Percentiles rank a stretch among this genome's conserved stretches.
These are phyloP conservation scores for Plectus sambesii DNA, from an alignment of 1,140 invertebrate species.

Conservation along the genomic window DNA sequence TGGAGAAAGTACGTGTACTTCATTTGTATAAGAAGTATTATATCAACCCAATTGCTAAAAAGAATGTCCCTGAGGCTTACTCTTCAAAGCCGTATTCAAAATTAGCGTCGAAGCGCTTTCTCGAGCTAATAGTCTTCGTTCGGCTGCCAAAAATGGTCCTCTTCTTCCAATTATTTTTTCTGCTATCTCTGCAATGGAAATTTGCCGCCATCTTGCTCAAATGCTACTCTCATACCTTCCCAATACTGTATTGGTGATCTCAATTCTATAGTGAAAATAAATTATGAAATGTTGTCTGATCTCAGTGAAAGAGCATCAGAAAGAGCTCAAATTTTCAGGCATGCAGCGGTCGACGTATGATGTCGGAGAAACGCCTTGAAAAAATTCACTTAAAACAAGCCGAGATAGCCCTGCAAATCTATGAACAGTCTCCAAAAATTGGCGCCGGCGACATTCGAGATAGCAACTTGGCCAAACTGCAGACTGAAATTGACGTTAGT, in stretches of 20 bases:
- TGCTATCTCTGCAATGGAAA: no score
- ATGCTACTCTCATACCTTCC: no score
- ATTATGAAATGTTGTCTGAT: no score
- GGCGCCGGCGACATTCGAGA: slow-evolving; percentile 31
- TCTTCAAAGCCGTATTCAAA: slow-evolving; percentile 4
- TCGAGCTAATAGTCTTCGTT: no score
- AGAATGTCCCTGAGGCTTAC: slow-evolving; percentile 1
- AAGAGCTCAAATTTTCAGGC: no score
- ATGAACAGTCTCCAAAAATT: slow-evolving; percentile 41
- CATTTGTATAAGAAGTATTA: slow-evolving; percentile 22
- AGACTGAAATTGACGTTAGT: slow-evolving; percentile 43
- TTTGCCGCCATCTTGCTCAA: no score
- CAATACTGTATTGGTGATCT: slow-evolving; percentile 10
- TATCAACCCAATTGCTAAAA: slow-evolving; percentile 26
- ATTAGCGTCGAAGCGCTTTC: no score
- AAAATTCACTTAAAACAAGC: slow-evolving; percentile 44
- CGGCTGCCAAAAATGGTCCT: no score
- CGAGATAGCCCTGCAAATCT: slow-evolving; percentile 41
- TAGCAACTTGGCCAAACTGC: slow-evolving; percentile 32
- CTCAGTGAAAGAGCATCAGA: no score
- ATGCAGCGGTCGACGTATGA: slow-evolving; percentile 34
- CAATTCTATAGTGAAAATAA: slow-evolving; percentile 4
- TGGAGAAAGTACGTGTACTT: slow-evolving; percentile 28
- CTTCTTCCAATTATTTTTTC: slow-evolving; percentile 4
- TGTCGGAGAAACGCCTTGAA: slow-evolving; percentile 41